A percentile compares a stretch with the other conserved stretches of the same genome.
These are phyloP conservation scores for Pseudomyrmex gracilis DNA, from an alignment of 1,140 invertebrate genomes.

Conservation along the genomic window DNA sequence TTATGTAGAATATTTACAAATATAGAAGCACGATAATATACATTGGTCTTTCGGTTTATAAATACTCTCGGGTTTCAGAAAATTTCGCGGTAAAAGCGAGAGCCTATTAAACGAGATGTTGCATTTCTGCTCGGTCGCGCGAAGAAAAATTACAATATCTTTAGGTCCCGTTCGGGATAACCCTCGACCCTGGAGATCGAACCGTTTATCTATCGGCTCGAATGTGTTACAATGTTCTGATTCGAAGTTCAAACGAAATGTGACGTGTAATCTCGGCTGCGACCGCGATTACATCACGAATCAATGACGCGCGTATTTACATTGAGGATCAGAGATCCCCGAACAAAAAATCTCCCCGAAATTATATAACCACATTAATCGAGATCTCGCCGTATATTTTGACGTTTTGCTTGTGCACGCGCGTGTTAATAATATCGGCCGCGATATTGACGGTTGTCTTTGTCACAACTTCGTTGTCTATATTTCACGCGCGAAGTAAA, in stretches of 20 bases:
- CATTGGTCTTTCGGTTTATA: constrained; percentile 1
- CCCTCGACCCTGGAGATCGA: constrained; percentile 7
- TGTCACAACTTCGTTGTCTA: neutral
- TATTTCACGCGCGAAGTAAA: constrained; percentile 6
- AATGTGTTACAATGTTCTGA: constrained; percentile 51
- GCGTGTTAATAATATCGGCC: neutral
- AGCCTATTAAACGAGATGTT: too few species aligned
- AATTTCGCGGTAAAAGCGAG: neutral
- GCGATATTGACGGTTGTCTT: neutral
- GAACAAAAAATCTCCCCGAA: neutral
- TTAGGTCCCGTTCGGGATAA: constrained; percentile 23
- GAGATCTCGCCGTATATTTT: too few species aligned
- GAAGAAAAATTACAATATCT: constrained; percentile 3
- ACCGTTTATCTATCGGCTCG: constrained; percentile 33
- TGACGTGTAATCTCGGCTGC: constrained; percentile 28
- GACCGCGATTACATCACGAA: constrained; percentile 15
- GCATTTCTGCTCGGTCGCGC: too few species aligned
- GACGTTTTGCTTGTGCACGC: neutral
- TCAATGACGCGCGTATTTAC: neutral
- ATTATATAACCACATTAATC: constrained; percentile 11
- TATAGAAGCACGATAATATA: too few species aligned
- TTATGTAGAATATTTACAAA: too few species aligned
- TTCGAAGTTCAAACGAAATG: constrained; percentile 38
- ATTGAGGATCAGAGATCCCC: neutral
- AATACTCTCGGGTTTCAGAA: constrained; percentile 14